These are phyloP conservation scores for Hylia prasina DNA, from an alignment of 2,113 vertebrate species.

Conservation along the genomic window DNA sequence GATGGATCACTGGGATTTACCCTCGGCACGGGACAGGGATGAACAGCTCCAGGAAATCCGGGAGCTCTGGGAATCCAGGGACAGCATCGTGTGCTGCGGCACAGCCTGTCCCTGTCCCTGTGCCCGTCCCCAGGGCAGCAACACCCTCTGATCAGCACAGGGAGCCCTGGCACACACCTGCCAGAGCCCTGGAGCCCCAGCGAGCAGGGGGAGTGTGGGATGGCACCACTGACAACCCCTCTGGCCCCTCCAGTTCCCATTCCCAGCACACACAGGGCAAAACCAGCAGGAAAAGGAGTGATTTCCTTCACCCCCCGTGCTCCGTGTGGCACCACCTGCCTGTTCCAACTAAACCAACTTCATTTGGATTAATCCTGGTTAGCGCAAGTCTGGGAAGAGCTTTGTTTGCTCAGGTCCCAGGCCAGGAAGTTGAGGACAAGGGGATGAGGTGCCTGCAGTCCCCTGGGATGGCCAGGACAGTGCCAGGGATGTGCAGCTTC, in stretches of 20 bases:
- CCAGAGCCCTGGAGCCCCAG: not conserved
- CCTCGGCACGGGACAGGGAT: not conserved
- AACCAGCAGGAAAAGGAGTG: not conserved
- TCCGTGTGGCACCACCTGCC: not conserved
- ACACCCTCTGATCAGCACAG: not conserved
- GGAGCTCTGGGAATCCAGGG: not conserved
- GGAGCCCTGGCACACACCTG: not conserved
- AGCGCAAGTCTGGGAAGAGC: not conserved
- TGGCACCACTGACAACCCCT: not conserved
- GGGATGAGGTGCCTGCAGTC: not conserved
- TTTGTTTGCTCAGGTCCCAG: not conserved
- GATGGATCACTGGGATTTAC: not conserved
- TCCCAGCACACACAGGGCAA: not conserved
- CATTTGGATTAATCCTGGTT: not conserved
- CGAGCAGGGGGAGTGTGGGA: not conserved
- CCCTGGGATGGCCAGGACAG: not conserved
- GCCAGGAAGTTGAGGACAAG: not conserved
- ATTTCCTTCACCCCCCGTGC: not conserved
- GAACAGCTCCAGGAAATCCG: not conserved
- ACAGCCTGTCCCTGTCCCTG: not conserved
- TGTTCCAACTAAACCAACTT: not conserved
- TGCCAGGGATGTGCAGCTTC: not conserved
- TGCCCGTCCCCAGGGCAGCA: not conserved
- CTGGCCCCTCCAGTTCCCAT: not conserved
- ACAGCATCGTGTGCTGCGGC: not conserved